Evolutionary conservation across 2,113 vertebrate species (phyloP), one percentile per base, ranked within the genome.

Genomic region (Chaetodon trifascialis): DNA sequence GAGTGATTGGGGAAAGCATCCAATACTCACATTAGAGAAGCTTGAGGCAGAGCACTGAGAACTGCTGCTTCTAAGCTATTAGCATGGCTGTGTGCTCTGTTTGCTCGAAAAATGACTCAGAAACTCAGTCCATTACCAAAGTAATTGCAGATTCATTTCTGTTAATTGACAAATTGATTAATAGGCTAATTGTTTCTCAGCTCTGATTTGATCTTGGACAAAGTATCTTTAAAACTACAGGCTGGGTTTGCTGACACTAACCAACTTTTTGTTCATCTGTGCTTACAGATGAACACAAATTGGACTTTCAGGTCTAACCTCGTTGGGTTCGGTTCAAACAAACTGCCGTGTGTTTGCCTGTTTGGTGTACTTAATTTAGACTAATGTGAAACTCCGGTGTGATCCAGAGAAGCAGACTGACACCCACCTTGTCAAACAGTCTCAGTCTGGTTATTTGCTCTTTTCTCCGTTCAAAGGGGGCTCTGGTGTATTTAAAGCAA

Each of bases 1-100:
- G 96, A 97, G 96, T 11, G 71, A 71, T 73, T 76, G 15, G 1
- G n/a, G 23, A 23, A 55, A 23, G n/a, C n/a, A 23, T 55, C 54
- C 6, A 55, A 30, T 58, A 5, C 23, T 58, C 55, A 7, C 23
- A 58, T 25, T 25, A 30, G n/a, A 56, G 11, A 56, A 56, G 12
- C 25, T 15, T 1, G 23, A 23, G 23, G 30, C 23, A 30, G 54
- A 40, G 38, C 14, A 7, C 38, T 7, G 38, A n/a, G 21, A 7
- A 54, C 2, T 51, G 49, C 49, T 19, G 17, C 49, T 25, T 56
- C 11, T 56, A 14, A 56, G 23, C 19, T 19, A 21, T 7, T 21
- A 21, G 51, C 51, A 9, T 21, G 47, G 47, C 5, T 49, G 47
- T 7, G 17, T 7, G 4, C 63, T 23, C 2, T 23, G 21, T 54